These are phyloP conservation scores for Apotomis betuletana DNA, from an alignment of 2,888 invertebrate genomes.

Conservation along the genomic window DNA sequence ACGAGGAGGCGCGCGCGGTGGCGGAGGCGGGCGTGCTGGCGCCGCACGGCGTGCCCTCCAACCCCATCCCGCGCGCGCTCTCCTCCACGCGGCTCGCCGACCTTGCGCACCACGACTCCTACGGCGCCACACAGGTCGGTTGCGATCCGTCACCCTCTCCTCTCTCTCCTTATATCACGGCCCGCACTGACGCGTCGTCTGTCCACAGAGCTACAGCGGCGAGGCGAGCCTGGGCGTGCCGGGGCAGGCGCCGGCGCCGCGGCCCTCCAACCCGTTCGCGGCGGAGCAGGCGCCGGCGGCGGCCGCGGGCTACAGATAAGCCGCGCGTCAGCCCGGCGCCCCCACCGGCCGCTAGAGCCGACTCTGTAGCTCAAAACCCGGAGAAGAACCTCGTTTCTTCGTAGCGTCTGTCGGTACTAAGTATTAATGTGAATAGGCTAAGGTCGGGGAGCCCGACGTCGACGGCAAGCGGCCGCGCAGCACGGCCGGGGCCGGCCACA, in stretches of 20 bases:
- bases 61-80: slow-evolving; percentile 93
- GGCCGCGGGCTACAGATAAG: slow-evolving; percentile 41
- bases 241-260: slow-evolving; percentile 62
- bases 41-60: slow-evolving; percentile 97
- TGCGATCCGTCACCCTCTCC: too few relatives aligned
- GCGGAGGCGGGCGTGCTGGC: slow-evolving; percentile 89
- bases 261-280: slow-evolving; percentile 70
- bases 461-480: slow-evolving; percentile 17
- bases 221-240: slow-evolving; percentile 74
- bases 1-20: slow-evolving; percentile 85
- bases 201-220: slow-evolving; percentile 67
- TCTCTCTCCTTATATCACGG: too few relatives aligned
- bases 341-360: slow-evolving; percentile 8
- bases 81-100: slow-evolving; percentile 92
- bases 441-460: slow-evolving; percentile 3
- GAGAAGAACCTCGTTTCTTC: slow-evolving; percentile 23
- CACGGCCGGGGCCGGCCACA: slow-evolving; percentile 23
- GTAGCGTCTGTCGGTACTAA: slow-evolving; percentile 36
- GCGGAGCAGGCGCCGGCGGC: slow-evolving; percentile 49
- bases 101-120: slow-evolving; percentile 87
- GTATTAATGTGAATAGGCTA: slow-evolving; percentile 34
- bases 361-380: slow-evolving; percentile 18
- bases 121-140: slow-evolving; percentile 87
- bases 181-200: neutral
- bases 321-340: slow-evolving; percentile 45